Evolutionary conservation across 2,113 vertebrate genomes (phyloP), one percentile per base, ranked within the genome.

Genomic region (Pimephales promelas): DNA sequence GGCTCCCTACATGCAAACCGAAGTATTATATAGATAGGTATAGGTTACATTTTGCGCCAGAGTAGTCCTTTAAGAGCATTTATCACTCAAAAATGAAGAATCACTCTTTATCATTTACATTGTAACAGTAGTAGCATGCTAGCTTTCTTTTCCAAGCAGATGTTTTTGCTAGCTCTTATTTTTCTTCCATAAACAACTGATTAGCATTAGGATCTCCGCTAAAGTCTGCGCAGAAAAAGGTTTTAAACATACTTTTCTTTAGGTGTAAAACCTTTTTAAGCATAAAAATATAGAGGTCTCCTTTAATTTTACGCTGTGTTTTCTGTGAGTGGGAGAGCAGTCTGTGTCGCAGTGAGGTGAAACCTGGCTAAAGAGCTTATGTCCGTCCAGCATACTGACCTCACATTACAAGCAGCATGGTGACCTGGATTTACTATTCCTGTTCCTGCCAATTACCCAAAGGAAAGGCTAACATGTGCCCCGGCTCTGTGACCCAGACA

Each of bases 341-440:
- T 56, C 8, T 34, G 13, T 1, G 49, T 57, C 10, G 3, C 71
- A 74, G 26, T 45, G 20, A 71, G 56, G 52, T 61, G 43, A 36
- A 57, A 52, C 26, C n/a, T 34, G 79, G 28, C 34, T 80, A 74
- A 85, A 61, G 66, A 71, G 83, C 76, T 84, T 64, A 84, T 40
- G 28, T 59, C 28, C 11, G 22, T 13, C 71, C 68, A 64, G 14
- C 40, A 40, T 11, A 52, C 83, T 85, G 83, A 85, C 77, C 77
- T 22, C 66, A 14, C 28, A 54, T 54, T 59, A 36, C 31, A 36
- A 31, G 24, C 10, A 26, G 61, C 40, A 52, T 84, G 43, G 49
- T 73, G 43, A 72, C 79, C 79, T 68, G 77, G 68, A 72, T 85
- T 72, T 72, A 28, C 83, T 80, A 62, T 80, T 64, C 22, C 57